Conservation (phyloP, 2,113 vertebrate species). For the Neodontobutis hainanensis region DNA sequence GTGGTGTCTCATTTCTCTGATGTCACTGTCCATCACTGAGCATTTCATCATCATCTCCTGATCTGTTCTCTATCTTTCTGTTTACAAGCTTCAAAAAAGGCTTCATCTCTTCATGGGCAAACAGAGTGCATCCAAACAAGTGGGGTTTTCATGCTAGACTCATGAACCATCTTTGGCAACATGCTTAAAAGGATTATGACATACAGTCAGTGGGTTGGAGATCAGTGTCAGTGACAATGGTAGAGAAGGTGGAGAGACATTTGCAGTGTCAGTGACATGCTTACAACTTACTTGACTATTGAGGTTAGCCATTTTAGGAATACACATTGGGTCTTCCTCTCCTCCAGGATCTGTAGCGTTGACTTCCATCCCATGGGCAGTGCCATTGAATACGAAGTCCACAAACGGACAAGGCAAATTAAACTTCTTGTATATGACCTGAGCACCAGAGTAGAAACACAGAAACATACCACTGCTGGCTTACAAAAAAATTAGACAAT, state of each 20-base stretch:
- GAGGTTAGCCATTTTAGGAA: conserved; percentile 87
- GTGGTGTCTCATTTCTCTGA: not conserved
- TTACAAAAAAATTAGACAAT: conserved; percentile 31
- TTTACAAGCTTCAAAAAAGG: conserved; percentile 23
- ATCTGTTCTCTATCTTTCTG: not conserved
- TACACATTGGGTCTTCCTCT: conserved; percentile 70
- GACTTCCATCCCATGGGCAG: conserved; percentile 56
- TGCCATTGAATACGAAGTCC: conserved; percentile 74
- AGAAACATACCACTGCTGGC: conserved; percentile 10
- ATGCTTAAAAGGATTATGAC: conserved; percentile 56
- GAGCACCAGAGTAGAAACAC: conserved; percentile 28
- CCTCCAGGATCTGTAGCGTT: conserved; percentile 64
- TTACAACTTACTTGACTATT: conserved; percentile 86
- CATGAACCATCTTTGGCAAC: conserved; percentile 43
- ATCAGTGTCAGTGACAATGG: conserved; percentile 31
- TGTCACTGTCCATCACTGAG: conserved; percentile 15
- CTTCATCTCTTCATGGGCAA: conserved; percentile 9
- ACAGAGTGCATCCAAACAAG: conserved; percentile 46
- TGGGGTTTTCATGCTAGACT: conserved; percentile 55
- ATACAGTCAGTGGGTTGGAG: conserved; percentile 22
- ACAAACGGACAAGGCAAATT: conserved; percentile 87
- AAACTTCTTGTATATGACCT: conserved; percentile 99
- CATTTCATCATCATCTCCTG: conserved; percentile 6
- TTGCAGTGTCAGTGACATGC: conserved; percentile 34
- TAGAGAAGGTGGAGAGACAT: conserved; percentile 42